Conservation (phyloP, 1,140 invertebrate species). For the Amyelois transitella region DNA sequence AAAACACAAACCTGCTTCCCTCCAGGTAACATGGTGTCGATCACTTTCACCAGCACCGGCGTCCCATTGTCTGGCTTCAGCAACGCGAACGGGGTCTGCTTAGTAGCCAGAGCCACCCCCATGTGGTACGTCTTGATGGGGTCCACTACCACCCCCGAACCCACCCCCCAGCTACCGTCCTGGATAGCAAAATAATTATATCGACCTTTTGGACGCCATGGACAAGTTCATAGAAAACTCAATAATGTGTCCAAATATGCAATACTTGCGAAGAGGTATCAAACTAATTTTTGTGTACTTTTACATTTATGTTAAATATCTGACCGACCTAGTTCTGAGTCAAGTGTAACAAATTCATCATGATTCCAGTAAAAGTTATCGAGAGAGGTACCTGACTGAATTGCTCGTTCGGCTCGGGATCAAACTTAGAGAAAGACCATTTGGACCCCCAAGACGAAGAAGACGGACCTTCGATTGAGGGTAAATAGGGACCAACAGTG, state of each 20-base stretch:
- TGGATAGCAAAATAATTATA: no score
- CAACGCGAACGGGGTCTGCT: conserved; percentile 60
- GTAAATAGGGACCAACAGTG: conserved; percentile 42
- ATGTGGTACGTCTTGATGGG: conserved; percentile 65
- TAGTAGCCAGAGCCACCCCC: conserved; percentile 53
- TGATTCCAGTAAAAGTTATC: no score
- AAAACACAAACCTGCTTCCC: conserved; percentile 59
- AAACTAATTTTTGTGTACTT: no score
- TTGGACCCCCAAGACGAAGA: conserved; percentile 20
- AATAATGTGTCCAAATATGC: no score
- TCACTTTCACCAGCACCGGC: conserved; percentile 59
- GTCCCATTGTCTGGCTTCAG: conserved; percentile 49
- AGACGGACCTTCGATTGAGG: conserved; percentile 21
- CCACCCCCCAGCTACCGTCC: conserved; percentile 16
- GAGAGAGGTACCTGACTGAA: no score
- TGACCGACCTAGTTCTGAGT: no score
- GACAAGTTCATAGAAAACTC: no score
- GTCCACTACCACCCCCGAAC: conserved; percentile 54
- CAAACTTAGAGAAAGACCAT: conserved; percentile 19
- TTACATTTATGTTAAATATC: no score
- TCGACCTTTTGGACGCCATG: no score
- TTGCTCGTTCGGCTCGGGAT: conserved; percentile 18
- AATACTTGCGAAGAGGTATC: no score
- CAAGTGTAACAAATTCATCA: no score
- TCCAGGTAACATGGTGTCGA: conserved; percentile 53